Conservation (phyloP, 2,888 invertebrate genomes). For the Tyria jacobaeae region DNA sequence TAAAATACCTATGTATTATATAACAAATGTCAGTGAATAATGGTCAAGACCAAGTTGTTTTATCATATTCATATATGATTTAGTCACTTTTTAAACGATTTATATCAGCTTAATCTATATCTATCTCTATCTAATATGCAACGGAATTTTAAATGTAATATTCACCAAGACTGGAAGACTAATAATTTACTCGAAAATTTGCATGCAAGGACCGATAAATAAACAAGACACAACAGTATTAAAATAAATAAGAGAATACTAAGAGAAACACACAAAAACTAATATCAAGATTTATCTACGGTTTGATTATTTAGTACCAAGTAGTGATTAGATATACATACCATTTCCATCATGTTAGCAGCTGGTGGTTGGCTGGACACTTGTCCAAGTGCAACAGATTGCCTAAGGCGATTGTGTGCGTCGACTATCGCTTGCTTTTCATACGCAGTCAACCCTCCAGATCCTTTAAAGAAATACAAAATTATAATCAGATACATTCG, state of each 20-base stretch:
- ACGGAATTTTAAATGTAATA: too few relatives aligned
- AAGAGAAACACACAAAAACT: too few relatives aligned
- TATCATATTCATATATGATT: constrained; percentile 31
- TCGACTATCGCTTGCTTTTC: constrained; percentile 92
- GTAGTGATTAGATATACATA: constrained; percentile 74
- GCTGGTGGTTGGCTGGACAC: constrained; percentile 92
- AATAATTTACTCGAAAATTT: too few relatives aligned
- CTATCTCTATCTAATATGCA: too few relatives aligned
- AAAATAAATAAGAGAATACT: too few relatives aligned
- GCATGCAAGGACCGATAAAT: too few relatives aligned
- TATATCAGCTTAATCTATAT: too few relatives aligned
- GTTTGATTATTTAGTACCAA: too few relatives aligned
- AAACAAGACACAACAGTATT: too few relatives aligned
- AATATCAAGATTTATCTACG: too few relatives aligned
- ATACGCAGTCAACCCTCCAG: constrained; percentile 89
- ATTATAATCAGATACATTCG: constrained; percentile 10
- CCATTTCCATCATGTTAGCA: constrained; percentile 95
- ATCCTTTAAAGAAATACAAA: constrained; percentile 75
- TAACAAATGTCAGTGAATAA: constrained; percentile 41
- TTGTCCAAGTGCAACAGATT: constrained; percentile 92
- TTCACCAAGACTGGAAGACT: too few relatives aligned
- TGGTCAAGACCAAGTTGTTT: constrained; percentile 43
- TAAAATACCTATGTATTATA: constrained; percentile 42
- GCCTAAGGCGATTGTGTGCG: constrained; percentile 93
- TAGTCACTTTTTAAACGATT: constrained; percentile 11